Conservation (phyloP, 2,797 vertebrate genomes). For the Eulemur albifrons region DNA sequence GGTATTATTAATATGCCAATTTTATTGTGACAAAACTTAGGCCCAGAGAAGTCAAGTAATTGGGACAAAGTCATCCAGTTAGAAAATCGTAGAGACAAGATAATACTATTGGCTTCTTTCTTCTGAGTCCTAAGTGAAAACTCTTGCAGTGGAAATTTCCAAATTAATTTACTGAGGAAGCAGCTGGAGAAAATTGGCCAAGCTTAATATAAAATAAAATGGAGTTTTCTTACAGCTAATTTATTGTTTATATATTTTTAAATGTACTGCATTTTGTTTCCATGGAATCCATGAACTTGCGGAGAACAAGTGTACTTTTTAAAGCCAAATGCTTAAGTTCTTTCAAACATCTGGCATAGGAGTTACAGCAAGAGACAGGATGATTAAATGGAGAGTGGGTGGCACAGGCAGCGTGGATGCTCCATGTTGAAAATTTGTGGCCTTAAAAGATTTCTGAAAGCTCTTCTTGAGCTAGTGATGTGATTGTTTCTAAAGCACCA, state of each 20-base stretch:
- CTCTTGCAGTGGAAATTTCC: slow-evolving; percentile 9
- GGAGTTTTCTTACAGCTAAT: neutral
- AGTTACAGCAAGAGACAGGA: neutral
- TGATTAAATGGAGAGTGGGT: neutral
- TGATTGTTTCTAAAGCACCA: neutral
- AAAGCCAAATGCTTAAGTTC: neutral
- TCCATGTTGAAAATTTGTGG: neutral
- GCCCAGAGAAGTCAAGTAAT: neutral
- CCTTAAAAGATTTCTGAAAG: neutral
- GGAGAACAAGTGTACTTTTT: neutral
- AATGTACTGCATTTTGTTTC: slow-evolving; percentile 32
- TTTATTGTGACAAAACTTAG: neutral
- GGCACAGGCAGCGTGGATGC: neutral
- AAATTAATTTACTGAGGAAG: neutral
- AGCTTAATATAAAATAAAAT: slow-evolving; percentile 24
- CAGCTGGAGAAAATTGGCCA: neutral
- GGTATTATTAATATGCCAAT: neutral
- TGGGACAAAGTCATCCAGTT: neutral
- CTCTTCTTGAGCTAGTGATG: neutral
- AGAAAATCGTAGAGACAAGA: neutral
- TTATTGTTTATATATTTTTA: neutral
- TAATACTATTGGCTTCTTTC: neutral
- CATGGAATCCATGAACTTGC: slow-evolving; percentile 24
- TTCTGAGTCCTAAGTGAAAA: neutral
- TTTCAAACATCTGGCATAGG: neutral